phyloP scores from a whole-genome alignment of 2,113 vertebrate species.

The Isurus oxyrinchus region DNA sequence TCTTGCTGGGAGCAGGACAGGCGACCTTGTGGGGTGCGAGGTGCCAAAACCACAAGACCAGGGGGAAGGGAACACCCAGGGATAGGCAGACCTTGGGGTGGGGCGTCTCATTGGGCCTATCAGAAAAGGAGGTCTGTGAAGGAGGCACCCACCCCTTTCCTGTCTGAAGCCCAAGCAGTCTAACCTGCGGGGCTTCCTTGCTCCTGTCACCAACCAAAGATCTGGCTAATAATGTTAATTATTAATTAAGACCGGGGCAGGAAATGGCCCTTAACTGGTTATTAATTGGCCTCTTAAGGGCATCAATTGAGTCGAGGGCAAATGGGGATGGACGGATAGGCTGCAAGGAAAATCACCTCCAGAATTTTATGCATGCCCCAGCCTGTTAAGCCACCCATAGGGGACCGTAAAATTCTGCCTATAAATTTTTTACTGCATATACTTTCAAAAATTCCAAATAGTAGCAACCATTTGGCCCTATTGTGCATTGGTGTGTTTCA shows the following conservation, averaged over 20 bases:
- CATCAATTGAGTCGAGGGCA: not conserved
- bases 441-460: not conserved
- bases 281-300: not conserved
- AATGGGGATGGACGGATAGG: not conserved
- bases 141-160: too few species aligned
- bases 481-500: not conserved
- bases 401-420: not conserved
- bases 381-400: not conserved
- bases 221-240: too few species aligned
- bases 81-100: too few species aligned
- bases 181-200: too few species aligned
- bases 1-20: too few species aligned
- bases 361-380: not conserved
- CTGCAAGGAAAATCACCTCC: not conserved
- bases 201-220: too few species aligned
- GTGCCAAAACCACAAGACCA: too few species aligned
- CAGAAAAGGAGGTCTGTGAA: not conserved
- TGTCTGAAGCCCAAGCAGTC: too few species aligned
- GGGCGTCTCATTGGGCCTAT: too few species aligned
- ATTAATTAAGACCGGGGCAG: not conserved
- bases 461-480: not conserved
- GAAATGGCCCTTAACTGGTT: not conserved
- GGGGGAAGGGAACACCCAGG: too few species aligned
- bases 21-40: too few species aligned
- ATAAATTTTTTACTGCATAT: not conserved